Evolutionary conservation across 2,797 vertebrate species (phyloP).

Genomic region (Leptatherina wallacei): DNA sequence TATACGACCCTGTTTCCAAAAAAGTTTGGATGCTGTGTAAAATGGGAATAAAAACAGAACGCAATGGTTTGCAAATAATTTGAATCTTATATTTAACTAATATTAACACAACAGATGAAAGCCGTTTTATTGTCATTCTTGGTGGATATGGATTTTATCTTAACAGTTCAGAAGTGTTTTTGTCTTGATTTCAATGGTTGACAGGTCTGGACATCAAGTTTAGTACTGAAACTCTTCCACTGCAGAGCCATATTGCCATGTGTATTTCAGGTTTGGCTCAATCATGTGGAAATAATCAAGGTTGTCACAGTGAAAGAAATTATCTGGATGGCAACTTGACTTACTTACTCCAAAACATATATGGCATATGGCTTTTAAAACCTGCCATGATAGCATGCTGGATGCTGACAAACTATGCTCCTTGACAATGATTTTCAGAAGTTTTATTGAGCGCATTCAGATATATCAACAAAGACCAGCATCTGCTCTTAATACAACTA

Average conservation of each 20-base stretch:
- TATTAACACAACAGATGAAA: not conserved
- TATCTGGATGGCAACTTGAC: not conserved
- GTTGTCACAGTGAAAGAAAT: not conserved
- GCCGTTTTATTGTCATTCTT: not conserved
- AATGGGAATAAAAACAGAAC: slow-evolving; percentile 1
- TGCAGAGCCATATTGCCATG: not conserved
- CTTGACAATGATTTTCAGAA: not conserved
- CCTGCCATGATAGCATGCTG: not conserved
- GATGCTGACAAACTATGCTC: not conserved
- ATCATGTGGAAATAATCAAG: not conserved
- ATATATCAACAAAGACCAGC: not conserved
- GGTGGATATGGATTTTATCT: not conserved
- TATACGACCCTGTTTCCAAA: slow-evolving; percentile 11
- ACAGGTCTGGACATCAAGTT: not conserved
- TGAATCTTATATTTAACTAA: not conserved
- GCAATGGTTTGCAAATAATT: not conserved
- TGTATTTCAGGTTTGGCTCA: not conserved
- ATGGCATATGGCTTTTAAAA: not conserved
- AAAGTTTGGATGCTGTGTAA: not conserved
- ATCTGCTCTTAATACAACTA: not conserved
- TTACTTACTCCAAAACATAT: not conserved
- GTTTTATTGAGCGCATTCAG: not conserved
- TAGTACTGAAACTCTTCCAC: not conserved
- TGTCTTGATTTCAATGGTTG: not conserved
- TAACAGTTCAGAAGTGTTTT: too few species aligned